Base-by-base conservation (phyloP, 2,113 vertebrate species). In the Anguilla japonica region DNA sequence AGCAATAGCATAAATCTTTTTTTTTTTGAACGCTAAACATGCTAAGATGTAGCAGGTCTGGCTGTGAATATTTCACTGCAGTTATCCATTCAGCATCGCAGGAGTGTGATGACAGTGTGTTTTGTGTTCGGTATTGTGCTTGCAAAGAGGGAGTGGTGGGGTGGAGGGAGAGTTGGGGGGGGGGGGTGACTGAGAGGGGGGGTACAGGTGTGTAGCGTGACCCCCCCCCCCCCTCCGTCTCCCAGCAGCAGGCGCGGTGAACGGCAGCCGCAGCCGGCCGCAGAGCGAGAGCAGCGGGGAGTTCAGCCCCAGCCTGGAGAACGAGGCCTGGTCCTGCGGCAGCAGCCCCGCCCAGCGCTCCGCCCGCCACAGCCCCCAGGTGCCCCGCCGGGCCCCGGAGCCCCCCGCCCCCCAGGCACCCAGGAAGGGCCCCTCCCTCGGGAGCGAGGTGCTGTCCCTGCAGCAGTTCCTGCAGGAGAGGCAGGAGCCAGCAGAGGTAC, bases 211-310 rank as follows among this genome's bases (percentile, higher is more conserved):
- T 22, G 9, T 60, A 40, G 79, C 79, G 1, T 56, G 50, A 60
- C 26, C 29, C 29, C n/a, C 11, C 22, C 11, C 11, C 41, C n/a
- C 11, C 22, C 11, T 5, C 41, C 43, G 81, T 41, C 87, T 86
- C 89, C 83, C 87, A 82, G 89, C 91, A 94, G 91, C 96, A 98
- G 98, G 97, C 93, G 94, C 96, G 22, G 41, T 96, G 91, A 96
- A 95, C 91, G 97, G 93, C 85, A 93, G 85, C 89, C 95, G 96
- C 87, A 98, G 97, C 94, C 93, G 98, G 82, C 97, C 98, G 0
- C 98, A 98, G 57, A 99, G 98, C 39, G 98, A 99, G 94, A 99
- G 98, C 96, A 99, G 98, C 13, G 98, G 98, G 0, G 98, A 99
- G 90, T 98, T 98, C 91, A 98, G 96, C 87, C 94, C 97, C 41